phyloP scores from a whole-genome alignment of 2,113 vertebrate species.

The Lota lota region DNA sequence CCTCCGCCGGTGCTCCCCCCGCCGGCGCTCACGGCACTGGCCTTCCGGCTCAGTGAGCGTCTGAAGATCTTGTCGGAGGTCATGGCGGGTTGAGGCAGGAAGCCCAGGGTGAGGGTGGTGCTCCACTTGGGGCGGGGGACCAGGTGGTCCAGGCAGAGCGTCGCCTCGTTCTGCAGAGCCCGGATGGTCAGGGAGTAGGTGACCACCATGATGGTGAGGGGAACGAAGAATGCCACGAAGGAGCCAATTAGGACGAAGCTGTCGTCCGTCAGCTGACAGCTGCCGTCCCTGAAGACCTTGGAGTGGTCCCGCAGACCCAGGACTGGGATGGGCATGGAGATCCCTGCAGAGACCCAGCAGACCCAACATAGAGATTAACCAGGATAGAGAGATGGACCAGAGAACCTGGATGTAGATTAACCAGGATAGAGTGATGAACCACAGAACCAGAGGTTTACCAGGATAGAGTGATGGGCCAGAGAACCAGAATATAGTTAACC shows the following conservation, averaged over 20 bases:
- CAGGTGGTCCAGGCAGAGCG: constrained; percentile 81
- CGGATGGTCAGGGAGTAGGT: constrained; percentile 94
- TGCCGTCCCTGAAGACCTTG: constrained; percentile 88
- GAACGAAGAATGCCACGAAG: constrained; percentile 93
- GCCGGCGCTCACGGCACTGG: constrained; percentile 30
- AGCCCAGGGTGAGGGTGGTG: constrained; percentile 78
- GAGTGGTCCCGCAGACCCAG: constrained; percentile 87
- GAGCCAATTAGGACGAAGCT: constrained; percentile 91
- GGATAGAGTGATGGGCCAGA: no score
- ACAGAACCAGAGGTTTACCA: no score
- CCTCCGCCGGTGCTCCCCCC: constrained; percentile 17
- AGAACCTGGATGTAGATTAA: no score
- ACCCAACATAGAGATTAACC: no score
- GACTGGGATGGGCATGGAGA: constrained; percentile 93
- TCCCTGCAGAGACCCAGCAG: constrained; percentile 55
- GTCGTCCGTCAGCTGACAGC: constrained; percentile 85
- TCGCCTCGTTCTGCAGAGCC: constrained; percentile 89
- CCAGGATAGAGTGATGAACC: no score
- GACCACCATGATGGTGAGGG: constrained; percentile 93
- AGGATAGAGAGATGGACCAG: no score
- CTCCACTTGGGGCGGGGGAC: constrained; percentile 83
- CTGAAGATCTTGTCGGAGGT: constrained; percentile 89
- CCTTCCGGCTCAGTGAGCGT: constrained; percentile 80
- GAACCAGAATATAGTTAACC: no score
- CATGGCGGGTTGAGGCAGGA: constrained; percentile 84